Evolutionary conservation across 2,113 vertebrate species (phyloP), one percentile per base, ranked within the genome.

Genomic region (Columba livia): DNA sequence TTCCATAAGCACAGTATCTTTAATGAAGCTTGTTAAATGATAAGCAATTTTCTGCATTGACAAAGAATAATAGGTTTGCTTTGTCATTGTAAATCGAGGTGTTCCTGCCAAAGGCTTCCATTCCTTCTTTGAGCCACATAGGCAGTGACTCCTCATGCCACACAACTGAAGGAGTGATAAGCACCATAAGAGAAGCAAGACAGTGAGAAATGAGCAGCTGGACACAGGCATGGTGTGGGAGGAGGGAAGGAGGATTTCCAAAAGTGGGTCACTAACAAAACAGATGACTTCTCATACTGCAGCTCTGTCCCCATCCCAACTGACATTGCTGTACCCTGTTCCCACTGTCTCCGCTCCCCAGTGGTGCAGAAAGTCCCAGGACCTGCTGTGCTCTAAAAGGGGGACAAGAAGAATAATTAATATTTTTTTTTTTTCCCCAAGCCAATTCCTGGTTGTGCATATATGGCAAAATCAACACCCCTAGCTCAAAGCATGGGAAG

Each of bases 21-120:
- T 93, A 86, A 87, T 60, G 80, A 93, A 81, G 80, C 77, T 86
- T 90, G 61, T 89, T 87, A 95, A 96, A 85, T 50, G 69, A 85
- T 50, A 84, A 79, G 48, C 34, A 60, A 69, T 89, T 92, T 93
- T 91, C 89, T 87, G 89, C 86, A 81, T 15, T 92, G 77, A 87
- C 26, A 9, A 81, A 84, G 18, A 79, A 60, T 38, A 90, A 89
- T 25, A 60, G 86, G 48, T 92, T 94, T 86, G 58, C 26, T 78
- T 86, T 79, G 78, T 78, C 64, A 48, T 14, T 80, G 72, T 56
- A 56, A 90, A 89, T 40, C 36, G 65, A 90, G 56, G 67, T 13
- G 42, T 58, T 88, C 67, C 42, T 62, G 29, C 20, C 3, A 5
- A 81, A 87, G 57, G 53, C 72, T 75, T 82, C 66, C 28, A 6